These are phyloP conservation scores for Hymenopus coronatus DNA, from an alignment of 2,888 invertebrate genomes.

Conservation along the genomic window DNA sequence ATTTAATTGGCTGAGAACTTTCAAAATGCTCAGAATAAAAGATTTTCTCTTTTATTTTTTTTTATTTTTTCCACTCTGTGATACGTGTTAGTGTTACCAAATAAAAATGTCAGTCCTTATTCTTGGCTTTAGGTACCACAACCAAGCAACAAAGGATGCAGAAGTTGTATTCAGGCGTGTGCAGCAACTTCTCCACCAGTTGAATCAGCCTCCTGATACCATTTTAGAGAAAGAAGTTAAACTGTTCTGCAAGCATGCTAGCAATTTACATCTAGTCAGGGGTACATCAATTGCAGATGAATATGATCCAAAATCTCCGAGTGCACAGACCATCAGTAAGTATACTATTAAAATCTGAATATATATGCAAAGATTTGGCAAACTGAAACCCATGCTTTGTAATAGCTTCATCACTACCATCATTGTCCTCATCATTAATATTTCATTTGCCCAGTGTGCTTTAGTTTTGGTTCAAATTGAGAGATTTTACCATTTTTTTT, in stretches of 20 bases:
- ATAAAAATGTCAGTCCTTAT: not conserved
- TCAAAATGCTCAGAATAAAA: no score
- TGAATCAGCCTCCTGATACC: constrained; percentile 69
- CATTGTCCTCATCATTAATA: no score
- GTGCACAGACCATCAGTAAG: constrained; percentile 31
- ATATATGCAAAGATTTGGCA: no score
- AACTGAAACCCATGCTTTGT: no score
- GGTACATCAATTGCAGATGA: constrained; percentile 78
- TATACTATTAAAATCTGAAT: no score
- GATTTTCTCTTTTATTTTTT: not conserved
- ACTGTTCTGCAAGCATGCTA: constrained; percentile 84
- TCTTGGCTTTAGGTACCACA: constrained; percentile 59
- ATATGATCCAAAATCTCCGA: constrained; percentile 63
- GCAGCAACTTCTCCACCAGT: constrained; percentile 71
- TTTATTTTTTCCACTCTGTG: not conserved
- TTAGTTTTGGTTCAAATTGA: no score
- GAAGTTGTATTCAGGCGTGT: constrained; percentile 79
- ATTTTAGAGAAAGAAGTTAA: constrained; percentile 80
- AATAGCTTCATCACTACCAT: no score
- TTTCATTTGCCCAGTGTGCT: no score
- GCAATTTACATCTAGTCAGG: constrained; percentile 73
- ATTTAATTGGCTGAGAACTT: no score
- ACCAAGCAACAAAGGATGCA: constrained; percentile 78
- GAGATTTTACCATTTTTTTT: no score
- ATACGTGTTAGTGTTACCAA: not conserved